Percentiles rank a stretch among this genome's conserved stretches.
Evolutionary conservation across 2,797 vertebrate genomes (phyloP).

Genomic region (Natrix natrix): DNA sequence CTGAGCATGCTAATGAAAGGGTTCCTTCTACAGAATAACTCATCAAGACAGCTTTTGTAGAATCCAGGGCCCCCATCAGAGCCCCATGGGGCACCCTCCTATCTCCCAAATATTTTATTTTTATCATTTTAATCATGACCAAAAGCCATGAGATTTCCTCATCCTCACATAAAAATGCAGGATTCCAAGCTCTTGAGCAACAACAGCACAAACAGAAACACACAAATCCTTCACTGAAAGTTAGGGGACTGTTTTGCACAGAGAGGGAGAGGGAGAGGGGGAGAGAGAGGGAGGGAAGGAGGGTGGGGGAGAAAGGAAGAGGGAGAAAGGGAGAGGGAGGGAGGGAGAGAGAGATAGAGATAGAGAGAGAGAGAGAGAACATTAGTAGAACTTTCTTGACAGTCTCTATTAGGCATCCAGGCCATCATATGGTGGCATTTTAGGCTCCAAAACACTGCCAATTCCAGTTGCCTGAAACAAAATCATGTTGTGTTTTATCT

Average conservation of each 20-base stretch:
- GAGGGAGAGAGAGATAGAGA: background rate
- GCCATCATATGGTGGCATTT: background rate
- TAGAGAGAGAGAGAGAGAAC: background rate
- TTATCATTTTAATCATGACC: background rate
- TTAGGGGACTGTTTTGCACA: background rate
- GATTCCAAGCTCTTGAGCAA: background rate
- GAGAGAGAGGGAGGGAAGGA: accelerated
- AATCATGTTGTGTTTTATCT: background rate
- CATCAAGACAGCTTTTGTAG: background rate
- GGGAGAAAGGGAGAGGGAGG: no score
- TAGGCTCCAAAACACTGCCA: background rate
- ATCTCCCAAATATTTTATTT: background rate
- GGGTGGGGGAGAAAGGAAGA: no score
- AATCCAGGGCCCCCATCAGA: background rate
- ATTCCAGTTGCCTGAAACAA: background rate
- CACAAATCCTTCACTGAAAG: background rate
- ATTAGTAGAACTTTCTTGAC: background rate
- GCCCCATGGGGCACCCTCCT: background rate
- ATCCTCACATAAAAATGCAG: background rate
- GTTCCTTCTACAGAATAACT: background rate
- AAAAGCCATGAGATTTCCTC: background rate
- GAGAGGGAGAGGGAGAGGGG: no score
- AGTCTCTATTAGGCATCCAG: background rate
- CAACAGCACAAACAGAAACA: background rate
- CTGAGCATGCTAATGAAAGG: background rate